Base-by-base conservation (phyloP, 1,140 invertebrate genomes). In the Drosophila sproati region DNA sequence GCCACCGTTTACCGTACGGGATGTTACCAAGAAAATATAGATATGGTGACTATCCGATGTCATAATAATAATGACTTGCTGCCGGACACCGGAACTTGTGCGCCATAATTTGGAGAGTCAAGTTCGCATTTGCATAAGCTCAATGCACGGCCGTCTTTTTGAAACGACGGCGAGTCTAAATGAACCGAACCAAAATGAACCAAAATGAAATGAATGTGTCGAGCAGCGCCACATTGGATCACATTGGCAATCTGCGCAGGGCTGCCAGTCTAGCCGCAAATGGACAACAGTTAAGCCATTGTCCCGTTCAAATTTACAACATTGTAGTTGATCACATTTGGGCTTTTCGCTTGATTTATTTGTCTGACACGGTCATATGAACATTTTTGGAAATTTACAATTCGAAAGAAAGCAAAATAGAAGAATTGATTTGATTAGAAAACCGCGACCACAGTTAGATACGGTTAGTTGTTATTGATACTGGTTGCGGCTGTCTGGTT, bases 321-420 rank as follows among this genome's bases (percentile, higher is more conserved):
- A 80, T 78, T 89, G 86, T 89, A 85, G 90, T 89, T 85, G 80
- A 89, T 85, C 86, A 74, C 80, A 89, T 89, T 85, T 89, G 68
- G 68, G 74, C 75, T 89, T 88, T 74, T 89, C 73, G 77, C 83
- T 88, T 88, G 80, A 89, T 89, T 89, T 80, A 68, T 89, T 88
- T 89, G 77, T 83, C 85, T 80, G 45, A 7, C 1, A 5, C 2
- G 34, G 10, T 4, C 3, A 6, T 2, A 39, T 56, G 54, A 34
- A 32, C 1, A 39, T 57, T 43, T 29, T 51, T 6, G 20, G 20
- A 20, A 20, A 20, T 45, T 75, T 66, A 45, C 75, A 71, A 76
- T 82, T 72, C 55, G 54, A 32, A 39, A 68, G 59, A 68, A 55
- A 59, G 78, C 5, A 37, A 37, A 43, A 34, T 34, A 34, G 34